Conservation (phyloP, 2,113 vertebrate species). For the Paraplagusia blochii region DNA sequence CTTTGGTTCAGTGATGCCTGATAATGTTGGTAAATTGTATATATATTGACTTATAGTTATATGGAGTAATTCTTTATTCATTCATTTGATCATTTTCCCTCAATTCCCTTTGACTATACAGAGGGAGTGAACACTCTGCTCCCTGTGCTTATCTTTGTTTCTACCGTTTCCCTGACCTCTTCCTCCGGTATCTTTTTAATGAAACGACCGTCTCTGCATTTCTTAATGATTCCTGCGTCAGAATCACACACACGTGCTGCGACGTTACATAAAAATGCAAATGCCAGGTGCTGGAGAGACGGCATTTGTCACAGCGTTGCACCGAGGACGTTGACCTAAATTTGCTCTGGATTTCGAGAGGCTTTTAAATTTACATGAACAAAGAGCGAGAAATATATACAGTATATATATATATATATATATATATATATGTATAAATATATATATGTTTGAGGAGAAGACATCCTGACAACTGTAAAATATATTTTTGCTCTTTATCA, state of each 20-base stretch:
- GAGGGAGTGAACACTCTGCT: background rate
- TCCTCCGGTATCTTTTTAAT: conserved; percentile 27
- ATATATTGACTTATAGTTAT: too few relatives aligned
- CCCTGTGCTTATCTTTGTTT: background rate
- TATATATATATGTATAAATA: too few relatives aligned
- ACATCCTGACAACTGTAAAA: too few relatives aligned
- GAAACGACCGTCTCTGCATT: conserved; percentile 47
- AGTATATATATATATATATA: too few relatives aligned
- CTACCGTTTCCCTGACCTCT: conserved; percentile 19
- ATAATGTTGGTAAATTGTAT: too few relatives aligned
- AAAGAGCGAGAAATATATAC: conserved; percentile 11
- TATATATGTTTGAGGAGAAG: too few relatives aligned
- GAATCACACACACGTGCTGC: conserved; percentile 35
- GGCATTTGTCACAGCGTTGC: conserved; percentile 51
- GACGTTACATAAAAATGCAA: conserved; percentile 65
- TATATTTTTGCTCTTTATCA: too few relatives aligned
- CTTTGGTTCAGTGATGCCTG: too few relatives aligned
- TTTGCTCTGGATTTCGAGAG: conserved; percentile 51
- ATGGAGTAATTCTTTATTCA: too few relatives aligned
- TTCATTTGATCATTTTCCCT: background rate
- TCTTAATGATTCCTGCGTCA: conserved; percentile 39
- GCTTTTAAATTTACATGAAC: conserved; percentile 16
- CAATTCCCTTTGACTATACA: background rate
- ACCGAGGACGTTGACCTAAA: conserved; percentile 63
- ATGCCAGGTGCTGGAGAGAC: conserved; percentile 46